Conservation (phyloP, 1,140 invertebrate genomes). For the Sinonovacula constricta region DNA sequence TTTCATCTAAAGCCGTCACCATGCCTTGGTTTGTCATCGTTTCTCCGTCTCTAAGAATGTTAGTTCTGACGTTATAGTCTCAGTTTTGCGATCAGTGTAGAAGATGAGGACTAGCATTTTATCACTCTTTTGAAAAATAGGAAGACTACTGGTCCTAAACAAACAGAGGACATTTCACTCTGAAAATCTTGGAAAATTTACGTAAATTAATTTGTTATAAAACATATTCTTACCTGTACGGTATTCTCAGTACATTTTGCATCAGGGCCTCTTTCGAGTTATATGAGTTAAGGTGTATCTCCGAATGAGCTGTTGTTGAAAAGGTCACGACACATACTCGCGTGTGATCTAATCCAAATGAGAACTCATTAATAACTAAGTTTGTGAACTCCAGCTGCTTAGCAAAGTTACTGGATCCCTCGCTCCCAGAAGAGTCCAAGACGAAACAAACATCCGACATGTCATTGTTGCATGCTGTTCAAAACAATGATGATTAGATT, state of each 20-base stretch:
- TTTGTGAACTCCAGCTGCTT: constrained; percentile 54
- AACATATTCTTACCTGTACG: background rate
- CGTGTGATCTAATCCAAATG: background rate
- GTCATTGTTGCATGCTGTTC: constrained; percentile 39
- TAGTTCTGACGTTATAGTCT: too few relatives aligned
- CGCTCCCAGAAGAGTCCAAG: constrained; percentile 56
- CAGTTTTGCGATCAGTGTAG: too few relatives aligned
- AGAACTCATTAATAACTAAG: constrained; percentile 42
- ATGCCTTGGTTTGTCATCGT: constrained; percentile 33
- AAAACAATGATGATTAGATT: too few relatives aligned
- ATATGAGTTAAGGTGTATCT: constrained; percentile 25
- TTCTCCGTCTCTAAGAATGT: constrained; percentile 32
- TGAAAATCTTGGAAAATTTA: too few relatives aligned
- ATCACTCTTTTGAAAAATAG: too few relatives aligned
- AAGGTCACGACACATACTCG: constrained; percentile 31
- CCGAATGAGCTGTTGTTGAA: background rate
- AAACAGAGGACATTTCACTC: too few relatives aligned
- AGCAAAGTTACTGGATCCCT: constrained; percentile 51
- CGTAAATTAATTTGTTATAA: too few relatives aligned
- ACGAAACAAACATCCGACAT: constrained; percentile 58
- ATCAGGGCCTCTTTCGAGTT: constrained; percentile 7
- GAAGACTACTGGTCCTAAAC: too few relatives aligned
- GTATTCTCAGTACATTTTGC: constrained; percentile 29
- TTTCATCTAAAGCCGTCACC: background rate
- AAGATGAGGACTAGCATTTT: too few relatives aligned